Base-by-base conservation (phyloP, 2,888 invertebrate species). In the Stictocephala bisonia region DNA sequence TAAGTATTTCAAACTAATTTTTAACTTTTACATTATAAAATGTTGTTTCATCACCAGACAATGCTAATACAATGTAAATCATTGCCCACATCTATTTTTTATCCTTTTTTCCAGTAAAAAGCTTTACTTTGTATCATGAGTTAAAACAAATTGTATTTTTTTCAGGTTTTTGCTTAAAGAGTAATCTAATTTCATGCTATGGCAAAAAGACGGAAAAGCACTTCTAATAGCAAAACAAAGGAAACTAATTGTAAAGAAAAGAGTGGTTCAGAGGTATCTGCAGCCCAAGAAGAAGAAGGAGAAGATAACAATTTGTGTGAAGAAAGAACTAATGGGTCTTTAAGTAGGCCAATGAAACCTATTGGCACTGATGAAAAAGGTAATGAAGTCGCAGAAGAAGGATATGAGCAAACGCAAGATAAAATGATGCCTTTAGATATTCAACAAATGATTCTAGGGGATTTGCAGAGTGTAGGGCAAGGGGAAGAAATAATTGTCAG, bases 361-460 rank as follows among this genome's bases (percentile, higher is more conserved):
- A n/a, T n/a, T 13, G 22, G 22, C 13, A 3, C 18, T 13, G 7
- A 40, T 22, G 18, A 18, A 18, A 58, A 31, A 2, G 15, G 27
- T 13, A 31, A 31, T 11, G 11, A 9, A 31, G 41, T 40, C 7
- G 13, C 26, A 1, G 11, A 18, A 9, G 15, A 35, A 2, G 18
- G 9, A 15, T 41, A 15, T 26, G 44, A 26, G 24, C 26, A 13
- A n/a, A 26, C 15, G 6, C 26, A 24, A 64, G 26, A 24, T 41
- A 71, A 13, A 13, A 51, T 76, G 26, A 72, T 74, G 72, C 73
- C 76, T 9, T 56, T 73, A 51, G 75, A 76, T 67, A 73, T 76
- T 51, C 74, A 76, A 27, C 69, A 76, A 35, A 76, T 76, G 53
- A 75, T 76, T 58, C 40, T 76, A 27, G 76, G 76, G 2, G 72